Evolutionary conservation across 2,888 invertebrate species (phyloP).

Genomic region (Hirtodrosophila trivittata): DNA sequence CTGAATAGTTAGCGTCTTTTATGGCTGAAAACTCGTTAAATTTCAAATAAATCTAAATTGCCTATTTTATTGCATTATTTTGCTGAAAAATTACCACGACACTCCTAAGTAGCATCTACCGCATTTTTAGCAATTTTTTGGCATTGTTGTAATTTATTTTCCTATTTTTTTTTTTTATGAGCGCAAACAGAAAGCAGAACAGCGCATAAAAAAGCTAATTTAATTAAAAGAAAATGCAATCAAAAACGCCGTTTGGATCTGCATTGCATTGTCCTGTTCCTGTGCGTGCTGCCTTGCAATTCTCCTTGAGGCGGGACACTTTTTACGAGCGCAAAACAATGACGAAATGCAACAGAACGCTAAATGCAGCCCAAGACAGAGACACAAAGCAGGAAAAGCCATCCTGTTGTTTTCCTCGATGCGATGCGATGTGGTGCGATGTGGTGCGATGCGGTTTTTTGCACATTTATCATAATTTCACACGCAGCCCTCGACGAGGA

Average conservation of each 20-base stretch:
- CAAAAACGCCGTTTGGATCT: constrained; percentile 62
- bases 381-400: constrained; percentile 33
- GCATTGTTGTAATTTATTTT: not conserved
- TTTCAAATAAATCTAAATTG: constrained; percentile 36
- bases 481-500: constrained; percentile 68
- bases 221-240: constrained; percentile 79
- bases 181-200: constrained; percentile 65
- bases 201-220: constrained; percentile 76
- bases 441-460: constrained; percentile 71
- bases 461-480: constrained; percentile 79
- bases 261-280: constrained; percentile 62
- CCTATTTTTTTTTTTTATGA: constrained; percentile 41
- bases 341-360: constrained; percentile 59
- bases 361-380: constrained; percentile 49
- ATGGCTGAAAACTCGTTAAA: too few species aligned
- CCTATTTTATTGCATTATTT: constrained; percentile 29
- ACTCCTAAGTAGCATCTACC: constrained; percentile 52
- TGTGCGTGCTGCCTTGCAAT: constrained; percentile 69
- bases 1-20: too few species aligned
- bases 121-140: constrained; percentile 37
- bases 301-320: constrained; percentile 55
- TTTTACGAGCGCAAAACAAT: constrained; percentile 71
- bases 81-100: constrained; percentile 45
- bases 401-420: constrained; percentile 59
- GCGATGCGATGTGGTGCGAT: constrained; percentile 51